phyloP scores from a whole-genome alignment of 2,797 vertebrate species.

The Chelidonichthys spinosus region DNA sequence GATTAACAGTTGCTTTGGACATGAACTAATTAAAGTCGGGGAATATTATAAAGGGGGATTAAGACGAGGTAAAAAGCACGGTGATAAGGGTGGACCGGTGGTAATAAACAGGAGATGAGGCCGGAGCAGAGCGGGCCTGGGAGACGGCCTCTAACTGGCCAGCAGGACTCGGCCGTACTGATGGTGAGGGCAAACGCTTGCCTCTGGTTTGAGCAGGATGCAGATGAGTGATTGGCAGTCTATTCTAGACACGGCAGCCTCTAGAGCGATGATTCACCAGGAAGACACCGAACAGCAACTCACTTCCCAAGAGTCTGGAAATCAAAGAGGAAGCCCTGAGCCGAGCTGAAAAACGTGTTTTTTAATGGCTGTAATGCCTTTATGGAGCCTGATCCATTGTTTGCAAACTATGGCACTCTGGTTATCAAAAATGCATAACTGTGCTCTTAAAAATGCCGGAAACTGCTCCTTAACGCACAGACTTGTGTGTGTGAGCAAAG shows the following conservation, averaged over 20 bases:
- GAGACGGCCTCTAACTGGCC: constrained; percentile 32
- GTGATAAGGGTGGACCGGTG: constrained; percentile 51
- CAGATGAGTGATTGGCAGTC: constrained; percentile 47
- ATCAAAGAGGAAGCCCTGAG: constrained; percentile 15
- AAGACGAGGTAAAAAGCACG: constrained; percentile 57
- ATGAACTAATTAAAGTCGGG: constrained; percentile 73
- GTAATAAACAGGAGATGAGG: constrained; percentile 54
- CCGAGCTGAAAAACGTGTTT: constrained; percentile 21
- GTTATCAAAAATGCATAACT: constrained; percentile 1
- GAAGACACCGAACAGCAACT: constrained; percentile 40
- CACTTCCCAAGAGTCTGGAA: constrained; percentile 23
- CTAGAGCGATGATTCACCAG: constrained; percentile 43
- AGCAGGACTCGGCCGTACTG: neutral
- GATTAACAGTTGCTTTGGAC: constrained; percentile 70
- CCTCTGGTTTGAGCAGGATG: constrained; percentile 33
- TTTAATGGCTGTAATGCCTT: constrained; percentile 11
- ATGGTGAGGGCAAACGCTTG: constrained; percentile 36
- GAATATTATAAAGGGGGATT: constrained; percentile 67
- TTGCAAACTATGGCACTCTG: neutral
- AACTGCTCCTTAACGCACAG: neutral
- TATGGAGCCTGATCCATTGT: neutral
- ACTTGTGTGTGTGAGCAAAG: neutral
- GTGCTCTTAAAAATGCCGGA: neutral
- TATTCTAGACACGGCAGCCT: constrained; percentile 24
- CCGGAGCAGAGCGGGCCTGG: constrained; percentile 39